These are phyloP conservation scores for Ctenopoma kingsleyae DNA, from an alignment of 2,797 vertebrate species.

Conservation along the genomic window DNA sequence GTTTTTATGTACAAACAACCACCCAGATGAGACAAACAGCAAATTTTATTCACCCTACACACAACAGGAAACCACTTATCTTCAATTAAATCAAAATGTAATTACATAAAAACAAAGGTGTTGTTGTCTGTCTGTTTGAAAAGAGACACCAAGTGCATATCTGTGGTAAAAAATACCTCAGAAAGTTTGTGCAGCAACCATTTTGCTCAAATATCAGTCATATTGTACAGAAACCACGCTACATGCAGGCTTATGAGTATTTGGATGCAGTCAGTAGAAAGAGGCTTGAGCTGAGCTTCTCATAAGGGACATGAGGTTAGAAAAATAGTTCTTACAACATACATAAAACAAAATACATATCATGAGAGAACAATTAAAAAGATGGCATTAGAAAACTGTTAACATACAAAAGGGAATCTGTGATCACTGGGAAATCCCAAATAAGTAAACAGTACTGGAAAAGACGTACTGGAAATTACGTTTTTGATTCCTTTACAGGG, in stretches of 20 bases:
- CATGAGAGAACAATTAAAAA: conserved; percentile 42
- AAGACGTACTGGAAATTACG: conserved; percentile 8
- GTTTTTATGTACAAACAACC: conserved; percentile 60
- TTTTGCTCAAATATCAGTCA: conserved; percentile 32
- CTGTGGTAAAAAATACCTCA: conserved; percentile 29
- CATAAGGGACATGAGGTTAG: conserved; percentile 50
- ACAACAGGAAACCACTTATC: conserved; percentile 31
- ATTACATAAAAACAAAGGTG: conserved; percentile 22
- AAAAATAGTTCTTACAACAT: conserved; percentile 73
- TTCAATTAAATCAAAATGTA: conserved; percentile 32
- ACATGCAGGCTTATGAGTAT: background rate
- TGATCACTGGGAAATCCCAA: conserved; percentile 31
- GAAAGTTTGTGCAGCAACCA: conserved; percentile 16
- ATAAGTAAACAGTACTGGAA: conserved; percentile 18
- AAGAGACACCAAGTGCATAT: conserved; percentile 17
- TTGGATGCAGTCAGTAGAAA: conserved; percentile 35
- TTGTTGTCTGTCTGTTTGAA: background rate
- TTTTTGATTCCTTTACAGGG: conserved; percentile 9
- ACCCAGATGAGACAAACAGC: conserved; percentile 47
- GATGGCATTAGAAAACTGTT: conserved; percentile 60
- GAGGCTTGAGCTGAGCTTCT: conserved; percentile 32
- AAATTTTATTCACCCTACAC: conserved; percentile 31
- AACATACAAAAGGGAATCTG: conserved; percentile 57
- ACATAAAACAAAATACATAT: conserved; percentile 24
- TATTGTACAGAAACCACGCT: background rate